Evolutionary conservation across 2,888 invertebrate species (phyloP).

Genomic region (Drosophila basisetae): DNA sequence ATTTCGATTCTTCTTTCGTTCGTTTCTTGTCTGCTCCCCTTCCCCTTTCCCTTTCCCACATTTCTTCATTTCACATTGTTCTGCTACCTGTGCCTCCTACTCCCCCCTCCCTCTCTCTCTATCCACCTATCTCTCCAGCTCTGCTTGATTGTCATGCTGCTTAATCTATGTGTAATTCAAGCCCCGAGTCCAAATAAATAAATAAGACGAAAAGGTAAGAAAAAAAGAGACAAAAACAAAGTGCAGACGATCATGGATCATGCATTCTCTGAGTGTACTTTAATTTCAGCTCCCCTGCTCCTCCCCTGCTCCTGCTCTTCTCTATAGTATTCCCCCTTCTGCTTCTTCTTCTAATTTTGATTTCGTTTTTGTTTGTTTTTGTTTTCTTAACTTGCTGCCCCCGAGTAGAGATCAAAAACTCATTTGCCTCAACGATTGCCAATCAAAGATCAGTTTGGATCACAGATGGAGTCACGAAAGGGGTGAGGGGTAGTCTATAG

Average conservation of each 20-base stretch:
- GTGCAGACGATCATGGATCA: slow-evolving; percentile 43
- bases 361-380: slow-evolving; percentile 34
- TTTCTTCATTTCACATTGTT: slow-evolving; percentile 64
- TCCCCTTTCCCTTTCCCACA: slow-evolving; percentile 6
- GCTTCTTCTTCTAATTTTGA: slow-evolving; percentile 14
- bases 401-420: slow-evolving; percentile 25
- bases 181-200: slow-evolving; percentile 30
- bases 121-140: too few species aligned
- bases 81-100: slow-evolving; percentile 44
- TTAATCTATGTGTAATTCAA: slow-evolving; percentile 62
- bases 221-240: neutral
- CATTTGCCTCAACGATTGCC: slow-evolving; percentile 44
- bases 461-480: neutral
- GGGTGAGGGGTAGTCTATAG: neutral
- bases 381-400: slow-evolving; percentile 2
- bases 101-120: neutral
- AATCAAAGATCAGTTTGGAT: slow-evolving; percentile 22
- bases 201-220: neutral
- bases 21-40: neutral
- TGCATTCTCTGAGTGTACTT: slow-evolving; percentile 42
- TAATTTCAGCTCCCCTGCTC: slow-evolving; percentile 18
- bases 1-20: slow-evolving; percentile 3
- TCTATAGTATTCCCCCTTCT: neutral
- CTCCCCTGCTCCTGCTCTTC: neutral
- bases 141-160: slow-evolving; percentile 10